phyloP scores from a whole-genome alignment of 2,888 invertebrate species.

The Salticus scenicus region DNA sequence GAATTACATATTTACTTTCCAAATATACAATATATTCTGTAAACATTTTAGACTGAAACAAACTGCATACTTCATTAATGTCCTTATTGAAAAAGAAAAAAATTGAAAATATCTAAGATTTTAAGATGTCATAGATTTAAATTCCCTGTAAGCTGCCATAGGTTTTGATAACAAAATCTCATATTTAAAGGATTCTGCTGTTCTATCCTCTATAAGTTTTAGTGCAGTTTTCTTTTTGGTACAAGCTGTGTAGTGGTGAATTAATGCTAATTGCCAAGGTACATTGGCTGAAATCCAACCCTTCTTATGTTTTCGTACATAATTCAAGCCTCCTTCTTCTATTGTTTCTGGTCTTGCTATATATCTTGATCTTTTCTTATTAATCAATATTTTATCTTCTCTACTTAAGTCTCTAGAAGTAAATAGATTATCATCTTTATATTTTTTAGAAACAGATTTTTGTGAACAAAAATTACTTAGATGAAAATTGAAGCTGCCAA shows the following conservation, averaged over 20 bases:
- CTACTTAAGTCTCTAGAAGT: background rate
- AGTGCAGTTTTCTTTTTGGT: background rate
- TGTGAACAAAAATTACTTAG: background rate
- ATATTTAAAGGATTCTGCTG: constrained; percentile 23
- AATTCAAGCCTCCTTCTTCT: constrained; percentile 8
- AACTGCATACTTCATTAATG: too few relatives aligned
- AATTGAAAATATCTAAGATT: too few relatives aligned
- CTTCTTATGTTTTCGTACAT: background rate
- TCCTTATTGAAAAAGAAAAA: too few relatives aligned
- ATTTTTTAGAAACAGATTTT: background rate
- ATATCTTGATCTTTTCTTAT: constrained; percentile 10
- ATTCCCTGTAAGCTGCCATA: constrained; percentile 4
- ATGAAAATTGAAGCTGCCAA: constrained; percentile 27
- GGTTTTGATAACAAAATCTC: constrained; percentile 22
- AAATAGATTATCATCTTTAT: background rate
- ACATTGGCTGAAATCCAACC: constrained; percentile 19
- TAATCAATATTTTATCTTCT: constrained; percentile 2
- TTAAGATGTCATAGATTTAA: background rate
- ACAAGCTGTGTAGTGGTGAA: constrained; percentile 11
- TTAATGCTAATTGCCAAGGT: constrained; percentile 27
- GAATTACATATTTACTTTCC: too few relatives aligned
- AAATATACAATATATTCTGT: too few relatives aligned
- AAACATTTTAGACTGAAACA: too few relatives aligned
- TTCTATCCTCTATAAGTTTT: constrained; percentile 17
- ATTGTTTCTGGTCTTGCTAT: constrained; percentile 11